Percentiles rank a stretch among this genome's conserved stretches.
Conservation (phyloP, 2,113 vertebrate genomes). For the Ursus arctos region DNA sequence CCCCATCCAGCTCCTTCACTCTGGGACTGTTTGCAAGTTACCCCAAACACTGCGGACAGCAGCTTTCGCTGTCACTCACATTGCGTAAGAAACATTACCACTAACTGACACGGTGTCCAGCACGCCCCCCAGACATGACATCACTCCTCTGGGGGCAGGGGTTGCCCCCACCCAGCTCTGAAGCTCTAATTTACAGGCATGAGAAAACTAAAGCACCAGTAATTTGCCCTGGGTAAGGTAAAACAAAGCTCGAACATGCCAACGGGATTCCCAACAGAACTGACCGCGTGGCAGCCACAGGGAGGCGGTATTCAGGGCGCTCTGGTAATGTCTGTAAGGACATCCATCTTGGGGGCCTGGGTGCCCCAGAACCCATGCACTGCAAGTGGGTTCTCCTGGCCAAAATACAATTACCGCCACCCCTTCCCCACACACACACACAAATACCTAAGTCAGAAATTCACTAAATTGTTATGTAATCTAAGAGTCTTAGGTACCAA, state of each 20-base stretch:
- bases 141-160: not conserved
- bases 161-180: not conserved
- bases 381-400: not conserved
- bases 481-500: not conserved
- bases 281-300: rapidly evolving
- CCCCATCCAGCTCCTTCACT: not conserved
- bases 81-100: not conserved
- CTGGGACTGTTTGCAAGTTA: not conserved
- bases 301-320: not conserved
- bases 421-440: not conserved
- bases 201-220: not conserved
- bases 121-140: not conserved
- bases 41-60: not conserved
- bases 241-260: conserved; percentile 33
- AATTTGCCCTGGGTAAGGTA: not conserved
- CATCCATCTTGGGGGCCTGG: rapidly evolving
- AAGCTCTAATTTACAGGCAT: conserved; percentile 41
- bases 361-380: rapidly evolving
- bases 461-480: not conserved
- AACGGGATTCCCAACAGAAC: not conserved
- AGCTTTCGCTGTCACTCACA: not conserved
- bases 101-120: not conserved
- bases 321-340: not conserved
- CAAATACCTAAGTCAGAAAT: not conserved
- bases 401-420: not conserved